Base-by-base conservation (phyloP, 1,140 invertebrate genomes). In the Eueides isabella region DNA sequence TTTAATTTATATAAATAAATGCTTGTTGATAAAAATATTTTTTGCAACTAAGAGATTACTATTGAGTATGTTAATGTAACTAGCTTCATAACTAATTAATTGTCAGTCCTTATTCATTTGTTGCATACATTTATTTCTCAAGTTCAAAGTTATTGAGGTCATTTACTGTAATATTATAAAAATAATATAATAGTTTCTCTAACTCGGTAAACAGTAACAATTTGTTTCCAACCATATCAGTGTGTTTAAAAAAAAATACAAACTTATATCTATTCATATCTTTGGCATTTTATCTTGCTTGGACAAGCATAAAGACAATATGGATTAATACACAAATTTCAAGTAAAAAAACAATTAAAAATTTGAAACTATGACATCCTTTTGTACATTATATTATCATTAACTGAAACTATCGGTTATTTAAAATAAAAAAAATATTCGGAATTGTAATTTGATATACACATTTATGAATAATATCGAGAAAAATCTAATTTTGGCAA, bases 191-290 rank as follows among this genome's bases (percentile, higher is more conserved):
- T 85, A 77, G 85, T 72, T 71, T 76, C 81, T 85, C 85, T 85
- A 78, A 83, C 85, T 79, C 80, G 33, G 70, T 79, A 83, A 85
- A 92, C 91, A 92, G 91, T 92, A 92, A 91, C 88, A 92, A 91
- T 91, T 88, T 92, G 91, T 91, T 92, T 92, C 91, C 88, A 91
- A 84, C 85, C 89, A 85, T 75, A 74, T 69, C 48, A 4, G 48
- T 26, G 48, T 55, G 16, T 55, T 55, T 14, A 55, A 55, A 62
- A 75, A 63, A 76, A 71, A 67, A 67, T 80, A 80, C 38, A 82
- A 80, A 86, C 90, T 90, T 90, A 91, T 72, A 90, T 80, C 89
- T 92, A 91, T 80, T 87, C 77, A 80, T 86, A 92, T 92, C 91
- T 92, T 92, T 92, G 91, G 91, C 85, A 92, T 92, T 86, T 85